Conservation (phyloP, 1,140 invertebrate genomes). For the Hydropsyche tenuis region DNA sequence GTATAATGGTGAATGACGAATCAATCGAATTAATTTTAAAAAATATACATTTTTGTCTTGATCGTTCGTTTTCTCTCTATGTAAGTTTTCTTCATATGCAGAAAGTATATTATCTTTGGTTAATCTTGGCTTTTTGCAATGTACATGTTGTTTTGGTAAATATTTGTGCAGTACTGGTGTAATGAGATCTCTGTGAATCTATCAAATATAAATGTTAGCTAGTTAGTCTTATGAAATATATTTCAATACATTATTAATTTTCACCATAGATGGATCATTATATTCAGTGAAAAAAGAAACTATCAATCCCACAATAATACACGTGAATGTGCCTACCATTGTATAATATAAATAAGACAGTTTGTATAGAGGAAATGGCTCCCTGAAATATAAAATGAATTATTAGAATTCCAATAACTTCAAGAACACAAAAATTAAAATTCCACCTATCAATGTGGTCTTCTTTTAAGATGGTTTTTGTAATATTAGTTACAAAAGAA, state of each 20-base stretch:
- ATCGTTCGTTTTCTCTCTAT: slow-evolving; percentile 33
- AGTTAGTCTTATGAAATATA: background rate
- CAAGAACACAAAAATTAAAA: no score
- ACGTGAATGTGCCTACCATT: slow-evolving; percentile 70
- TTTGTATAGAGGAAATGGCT: slow-evolving; percentile 68
- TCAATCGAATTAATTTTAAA: no score
- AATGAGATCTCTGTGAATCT: slow-evolving; percentile 56
- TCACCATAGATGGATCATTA: slow-evolving; percentile 64
- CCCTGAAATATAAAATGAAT: slow-evolving; percentile 52
- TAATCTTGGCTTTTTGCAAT: slow-evolving; percentile 56
- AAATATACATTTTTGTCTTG: slow-evolving; percentile 22
- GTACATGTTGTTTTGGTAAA: slow-evolving; percentile 55
- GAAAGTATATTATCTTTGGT: slow-evolving; percentile 50
- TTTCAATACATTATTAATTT: no score
- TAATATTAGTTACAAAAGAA: background rate
- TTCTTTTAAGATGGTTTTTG: background rate
- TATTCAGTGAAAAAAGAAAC: slow-evolving; percentile 73
- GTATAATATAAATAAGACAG: slow-evolving; percentile 75
- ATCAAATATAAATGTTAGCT: background rate
- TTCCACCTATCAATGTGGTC: background rate
- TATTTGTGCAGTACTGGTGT: slow-evolving; percentile 59
- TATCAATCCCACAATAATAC: slow-evolving; percentile 70
- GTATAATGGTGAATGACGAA: no score
- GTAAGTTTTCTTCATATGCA: slow-evolving; percentile 40
- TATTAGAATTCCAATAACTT: background rate